These are phyloP conservation scores for Limenitis camilla DNA, from an alignment of 2,888 invertebrate species.

Conservation along the genomic window DNA sequence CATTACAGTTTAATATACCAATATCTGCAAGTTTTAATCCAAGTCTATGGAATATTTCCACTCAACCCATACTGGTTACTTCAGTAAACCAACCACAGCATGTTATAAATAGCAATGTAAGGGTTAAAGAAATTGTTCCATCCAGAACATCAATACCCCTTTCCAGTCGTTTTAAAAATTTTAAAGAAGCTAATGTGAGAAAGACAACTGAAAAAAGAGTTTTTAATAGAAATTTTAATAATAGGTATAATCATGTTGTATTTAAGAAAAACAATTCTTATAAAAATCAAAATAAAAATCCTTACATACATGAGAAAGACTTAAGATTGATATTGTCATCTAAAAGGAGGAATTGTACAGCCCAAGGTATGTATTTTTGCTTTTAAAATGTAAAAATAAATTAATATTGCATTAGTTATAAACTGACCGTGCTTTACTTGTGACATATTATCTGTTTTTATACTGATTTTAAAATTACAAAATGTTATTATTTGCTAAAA, in stretches of 20 bases:
- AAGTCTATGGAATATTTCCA: constrained; percentile 6
- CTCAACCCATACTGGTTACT: constrained; percentile 8
- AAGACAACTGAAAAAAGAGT: neutral
- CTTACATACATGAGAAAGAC: neutral
- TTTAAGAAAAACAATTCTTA: neutral
- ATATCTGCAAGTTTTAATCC: constrained; percentile 19
- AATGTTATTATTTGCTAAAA: too few relatives aligned
- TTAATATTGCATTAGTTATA: too few relatives aligned
- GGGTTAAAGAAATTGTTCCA: constrained; percentile 3
- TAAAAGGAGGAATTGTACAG: neutral
- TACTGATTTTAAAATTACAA: too few relatives aligned
- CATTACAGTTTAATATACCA: constrained; percentile 32
- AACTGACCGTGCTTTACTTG: too few relatives aligned
- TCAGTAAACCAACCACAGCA: constrained; percentile 24
- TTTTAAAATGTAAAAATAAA: too few relatives aligned
- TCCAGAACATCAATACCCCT: constrained; percentile 8
- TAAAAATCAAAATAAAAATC: neutral
- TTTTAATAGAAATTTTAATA: neutral
- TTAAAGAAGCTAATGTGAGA: neutral
- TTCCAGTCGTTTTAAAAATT: constrained; percentile 10
- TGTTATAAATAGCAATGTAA: neutral
- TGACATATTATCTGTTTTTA: too few relatives aligned
- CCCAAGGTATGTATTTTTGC: neutral
- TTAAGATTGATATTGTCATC: constrained; percentile 1
- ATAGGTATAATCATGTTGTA: neutral